A percentile compares a stretch with the other conserved stretches of the same genome.
Evolutionary conservation across 1,140 invertebrate species (phyloP).

Genomic region (Pseudomyrmex pallidus): DNA sequence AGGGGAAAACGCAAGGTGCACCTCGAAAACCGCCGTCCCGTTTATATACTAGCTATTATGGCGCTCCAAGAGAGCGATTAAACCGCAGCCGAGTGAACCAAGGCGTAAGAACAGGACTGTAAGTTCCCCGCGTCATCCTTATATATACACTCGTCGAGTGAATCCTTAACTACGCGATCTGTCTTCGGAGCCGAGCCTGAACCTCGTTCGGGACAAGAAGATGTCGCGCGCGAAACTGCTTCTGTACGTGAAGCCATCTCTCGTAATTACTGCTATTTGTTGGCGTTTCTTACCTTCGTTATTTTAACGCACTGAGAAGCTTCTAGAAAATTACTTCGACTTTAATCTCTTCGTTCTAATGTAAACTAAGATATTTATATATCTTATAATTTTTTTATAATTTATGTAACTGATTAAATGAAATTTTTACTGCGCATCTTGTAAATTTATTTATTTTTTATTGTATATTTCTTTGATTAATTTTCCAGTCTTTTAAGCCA

Average conservation of each 20-base stretch:
- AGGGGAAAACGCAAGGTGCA: slow-evolving; percentile 23
- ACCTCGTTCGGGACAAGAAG: background rate
- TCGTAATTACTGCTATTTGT: slow-evolving; percentile 3
- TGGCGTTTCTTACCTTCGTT: background rate
- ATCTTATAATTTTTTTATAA: no score
- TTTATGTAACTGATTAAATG: background rate
- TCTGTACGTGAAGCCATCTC: slow-evolving; percentile 3
- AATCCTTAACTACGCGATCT: background rate
- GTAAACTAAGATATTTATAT: no score
- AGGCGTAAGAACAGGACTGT: slow-evolving; percentile 15
- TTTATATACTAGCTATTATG: slow-evolving; percentile 10
- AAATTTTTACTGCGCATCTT: background rate
- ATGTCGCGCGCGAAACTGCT: slow-evolving; percentile 12
- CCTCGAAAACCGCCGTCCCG: slow-evolving; percentile 18
- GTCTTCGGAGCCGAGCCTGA: slow-evolving; percentile 13
- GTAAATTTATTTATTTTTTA: no score
- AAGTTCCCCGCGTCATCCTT: background rate
- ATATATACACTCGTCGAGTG: background rate
- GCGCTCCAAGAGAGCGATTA: slow-evolving; percentile 18
- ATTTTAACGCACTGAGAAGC: background rate
- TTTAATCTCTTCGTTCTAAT: no score
- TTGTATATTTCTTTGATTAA: background rate
- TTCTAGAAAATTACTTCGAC: background rate
- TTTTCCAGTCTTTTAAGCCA: background rate
- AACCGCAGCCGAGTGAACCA: slow-evolving; percentile 7